Base-by-base conservation (phyloP, 2,888 invertebrate species). In the Dolichopus griseipennis region DNA sequence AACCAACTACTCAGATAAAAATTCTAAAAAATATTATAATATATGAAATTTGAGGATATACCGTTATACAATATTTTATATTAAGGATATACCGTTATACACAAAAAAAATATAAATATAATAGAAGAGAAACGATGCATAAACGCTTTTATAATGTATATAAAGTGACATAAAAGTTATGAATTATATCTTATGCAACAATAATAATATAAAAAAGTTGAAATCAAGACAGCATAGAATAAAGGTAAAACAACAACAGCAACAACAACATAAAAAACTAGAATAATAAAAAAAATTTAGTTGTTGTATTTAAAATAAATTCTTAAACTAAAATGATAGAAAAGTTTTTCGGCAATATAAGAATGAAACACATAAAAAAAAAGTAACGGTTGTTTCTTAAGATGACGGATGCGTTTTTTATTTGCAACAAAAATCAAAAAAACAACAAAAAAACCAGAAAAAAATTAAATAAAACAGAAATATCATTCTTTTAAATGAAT, bases 331-430 rank as follows among this genome's bases (percentile, higher is more conserved):
- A n/a, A 52, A n/a, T 18, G 18, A 52, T 52, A 18, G 1, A 52
- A n/a, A 52, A 52, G 41, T 41, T 41, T 41, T 52, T 18, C 52
- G 15, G 52, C 52, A 6, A n/a, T 7, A 43, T 43, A 43, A 52
- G 6, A 15, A 52, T 18, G 6, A 18, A 52, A 52, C 15, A n/a
- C 12, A 43, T 10, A 43, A 43, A 43, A 43, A 52, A 52, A 52
- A 37, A 37, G 37, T 37, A 37, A 37, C 8, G 12, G 15, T 15
- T 52, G 5, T 52, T 52, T 52, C n/a, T 52, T 52, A 52, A 52
- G 52, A 52, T 52, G 52, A 52, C 52, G 52, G 52, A 52, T 52
- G 52, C 52, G n/a, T 52, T 52, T 52, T 52, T 52, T 52, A 37
- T 37, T 37, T 37, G 37, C 27, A 27, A 27, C 27, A 27, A 27